Conservation (phyloP, 2,888 invertebrate genomes). For the Kryphioiulus occultus region DNA sequence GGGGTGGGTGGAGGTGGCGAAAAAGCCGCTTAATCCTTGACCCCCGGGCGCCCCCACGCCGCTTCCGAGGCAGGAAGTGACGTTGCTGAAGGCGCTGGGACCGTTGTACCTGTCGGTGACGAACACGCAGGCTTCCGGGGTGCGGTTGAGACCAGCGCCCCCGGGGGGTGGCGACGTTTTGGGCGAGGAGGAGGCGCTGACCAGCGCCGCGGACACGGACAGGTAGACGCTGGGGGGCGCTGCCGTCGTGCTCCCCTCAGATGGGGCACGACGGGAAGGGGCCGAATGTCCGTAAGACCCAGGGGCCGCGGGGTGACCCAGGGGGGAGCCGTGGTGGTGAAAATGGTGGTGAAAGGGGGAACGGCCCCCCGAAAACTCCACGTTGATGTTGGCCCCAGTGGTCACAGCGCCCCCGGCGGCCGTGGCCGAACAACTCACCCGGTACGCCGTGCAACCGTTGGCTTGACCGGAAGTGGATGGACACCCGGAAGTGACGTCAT, state of each 20-base stretch:
- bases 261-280: not conserved
- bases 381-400: slow-evolving; percentile 47
- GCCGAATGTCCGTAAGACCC: not conserved
- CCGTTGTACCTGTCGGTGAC: slow-evolving; percentile 47
- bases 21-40: not conserved
- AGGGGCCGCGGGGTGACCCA: not conserved
- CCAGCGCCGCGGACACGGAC: slow-evolving; percentile 44
- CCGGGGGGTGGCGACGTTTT: not conserved
- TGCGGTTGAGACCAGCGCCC: not conserved
- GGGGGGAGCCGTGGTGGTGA: slow-evolving; percentile 35
- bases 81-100: slow-evolving; percentile 48
- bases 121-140: slow-evolving; percentile 45
- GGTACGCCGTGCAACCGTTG: slow-evolving; percentile 33
- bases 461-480: not conserved
- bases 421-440: slow-evolving; percentile 29
- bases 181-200: slow-evolving; percentile 41
- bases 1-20: not conserved
- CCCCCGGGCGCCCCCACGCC: not conserved
- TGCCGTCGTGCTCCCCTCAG: not conserved
- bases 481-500: not conserved
- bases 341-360: slow-evolving; percentile 42
- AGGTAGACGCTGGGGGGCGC: slow-evolving; percentile 44
- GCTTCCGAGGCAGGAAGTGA: slow-evolving; percentile 42
- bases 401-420: slow-evolving; percentile 41
- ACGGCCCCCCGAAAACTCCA: slow-evolving; percentile 37